Evolutionary conservation across 2,888 invertebrate species (phyloP), one percentile per base, ranked within the genome.

Genomic region (Yponomeuta evonymella): DNA sequence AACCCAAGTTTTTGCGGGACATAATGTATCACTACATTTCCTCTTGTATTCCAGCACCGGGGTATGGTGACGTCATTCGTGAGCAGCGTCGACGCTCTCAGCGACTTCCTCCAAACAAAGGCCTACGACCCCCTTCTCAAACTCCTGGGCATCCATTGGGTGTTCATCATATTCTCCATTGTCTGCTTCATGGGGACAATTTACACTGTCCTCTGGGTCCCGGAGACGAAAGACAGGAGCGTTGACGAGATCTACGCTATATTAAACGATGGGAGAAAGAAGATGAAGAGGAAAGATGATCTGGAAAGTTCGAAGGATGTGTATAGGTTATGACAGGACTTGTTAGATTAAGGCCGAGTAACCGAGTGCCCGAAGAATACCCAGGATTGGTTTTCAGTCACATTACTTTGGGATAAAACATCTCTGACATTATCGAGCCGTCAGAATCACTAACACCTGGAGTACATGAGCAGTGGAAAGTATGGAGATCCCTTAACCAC

Each of bases 41-140:
- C 63, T 73, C 72, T 71, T 70, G 70, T 8, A 69, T 84, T 83
- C 10, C 85, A 91, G 91, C 88, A 91, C 73, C 89, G 92, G 1
- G 92, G 92, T 48, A 89, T 87, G 82, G 90, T 91, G 11, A 91
- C 89, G 0, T 90, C 92, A 0, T 85, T 91, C 74, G 88, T 90
- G 1, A 91, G 90, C 77, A 87, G 86, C 51, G 79, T 87, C 1
- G 88, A 87, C 70, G 90, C 91, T 0, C 83, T 89, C 70, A 91
- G 90, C 72, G 92, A 92, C 79, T 91, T 92, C 79, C 78, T 90
- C 0, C 92, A 92, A 74, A 88, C 89, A 1, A 92, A 92, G 72
- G 89, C 89, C 0, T 92, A 91, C 77, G 90, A 91, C 73, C 91
- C 91, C 0, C 81, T 92, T 0, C 82, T 89, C 3, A 91, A 91